Evolutionary conservation across 2,888 invertebrate species (phyloP), one percentile per base, ranked within the genome.

Genomic region (Gortyna flavago): DNA sequence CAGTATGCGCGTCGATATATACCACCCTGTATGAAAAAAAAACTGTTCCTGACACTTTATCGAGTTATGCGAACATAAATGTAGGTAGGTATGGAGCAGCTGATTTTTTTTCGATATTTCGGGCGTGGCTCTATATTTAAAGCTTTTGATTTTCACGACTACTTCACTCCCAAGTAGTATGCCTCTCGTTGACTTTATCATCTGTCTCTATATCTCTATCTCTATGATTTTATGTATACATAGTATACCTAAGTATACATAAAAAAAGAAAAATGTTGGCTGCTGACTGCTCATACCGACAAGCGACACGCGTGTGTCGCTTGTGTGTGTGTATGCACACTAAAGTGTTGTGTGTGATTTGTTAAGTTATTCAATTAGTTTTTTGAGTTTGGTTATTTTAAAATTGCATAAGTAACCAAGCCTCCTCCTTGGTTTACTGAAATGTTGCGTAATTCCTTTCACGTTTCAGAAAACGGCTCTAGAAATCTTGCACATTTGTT

Each of bases 361-460:
- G 35, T 66, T 18, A 51, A 51, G 18, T 48, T 16, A 35, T 35
- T n/a, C 21, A 32, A 44, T 8, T 9, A 57, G 18, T 25, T n/a
- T 57, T 71, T 70, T 68, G 18, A 41, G 18, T 4, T 29, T 25
- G 25, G 38, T 41, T 38, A 29, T 16, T 61, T 54, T 0, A 21
- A 25, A 32, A 21, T 18, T 44, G 25, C 18, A n/a, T n/a, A 44
- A 13, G 44, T 44, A 41, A 41, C 18, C 9, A n/a, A n/a, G n/a
- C n/a, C 4, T 62, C 25, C 25, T 62, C 21, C 32, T 38, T 29
- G 3, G 5, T 48, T 75, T 11, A 74, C 67, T 51, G 51, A 62
- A 67, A 62, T n/a, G 21, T 62, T 77, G 11, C 61, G 68, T 54
- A 54, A 76, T 35, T 44, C 54, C 76, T 76, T 76, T 76, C 77